Conservation (phyloP, 2,888 invertebrate genomes). For the Cyaniris semiargus region DNA sequence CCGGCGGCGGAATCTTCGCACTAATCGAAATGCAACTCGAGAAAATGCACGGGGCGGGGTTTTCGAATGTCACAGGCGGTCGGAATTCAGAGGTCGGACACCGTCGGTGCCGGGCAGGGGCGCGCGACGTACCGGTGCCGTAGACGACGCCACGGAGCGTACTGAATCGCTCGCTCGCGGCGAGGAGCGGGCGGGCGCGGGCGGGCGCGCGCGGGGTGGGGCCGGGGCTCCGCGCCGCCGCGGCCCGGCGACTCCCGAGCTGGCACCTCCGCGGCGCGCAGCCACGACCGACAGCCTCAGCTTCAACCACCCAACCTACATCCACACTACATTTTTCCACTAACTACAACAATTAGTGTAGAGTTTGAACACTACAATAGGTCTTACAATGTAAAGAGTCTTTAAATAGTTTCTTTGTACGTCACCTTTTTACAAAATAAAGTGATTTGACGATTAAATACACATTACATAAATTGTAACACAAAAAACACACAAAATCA, state of each 20-base stretch:
- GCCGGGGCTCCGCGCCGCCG: constrained; percentile 59
- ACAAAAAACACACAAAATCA: background rate
- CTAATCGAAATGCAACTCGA: constrained; percentile 69
- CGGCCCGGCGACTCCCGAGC: constrained; percentile 41
- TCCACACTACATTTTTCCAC: constrained; percentile 12
- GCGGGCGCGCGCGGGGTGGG: constrained; percentile 58
- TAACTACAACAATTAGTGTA: background rate
- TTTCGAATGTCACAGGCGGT: constrained; percentile 77
- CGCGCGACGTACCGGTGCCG: constrained; percentile 57
- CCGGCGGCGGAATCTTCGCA: constrained; percentile 66
- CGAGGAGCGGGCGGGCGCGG: constrained; percentile 47
- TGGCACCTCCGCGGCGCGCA: constrained; percentile 35
- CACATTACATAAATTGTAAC: background rate
- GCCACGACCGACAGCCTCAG: constrained; percentile 49
- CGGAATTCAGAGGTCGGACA: constrained; percentile 73
- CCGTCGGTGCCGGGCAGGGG: constrained; percentile 58
- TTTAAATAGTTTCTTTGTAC: background rate
- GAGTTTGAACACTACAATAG: background rate
- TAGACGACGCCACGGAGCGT: constrained; percentile 66
- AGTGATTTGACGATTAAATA: background rate
- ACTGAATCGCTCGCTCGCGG: constrained; percentile 52
- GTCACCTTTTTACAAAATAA: background rate
- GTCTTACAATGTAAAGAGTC: background rate
- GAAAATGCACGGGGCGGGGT: constrained; percentile 79
- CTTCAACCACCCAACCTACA: constrained; percentile 53